A percentile compares a stretch with the other conserved stretches of the same genome.
Conservation (phyloP, 2,797 vertebrate species). For the Enteromius treurensis region DNA sequence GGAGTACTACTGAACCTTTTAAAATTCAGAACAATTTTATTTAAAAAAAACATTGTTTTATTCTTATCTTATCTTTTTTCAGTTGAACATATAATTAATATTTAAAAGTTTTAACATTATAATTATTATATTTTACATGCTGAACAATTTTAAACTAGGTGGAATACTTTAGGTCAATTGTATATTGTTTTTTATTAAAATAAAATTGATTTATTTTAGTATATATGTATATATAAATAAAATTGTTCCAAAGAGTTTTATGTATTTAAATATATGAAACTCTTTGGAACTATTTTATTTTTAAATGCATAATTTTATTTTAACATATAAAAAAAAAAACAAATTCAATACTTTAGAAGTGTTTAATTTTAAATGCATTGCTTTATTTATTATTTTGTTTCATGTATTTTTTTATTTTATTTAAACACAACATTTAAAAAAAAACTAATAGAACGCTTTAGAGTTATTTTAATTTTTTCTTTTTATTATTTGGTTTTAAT, state of each 20-base stretch:
- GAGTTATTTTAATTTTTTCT: neutral
- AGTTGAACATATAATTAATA: neutral
- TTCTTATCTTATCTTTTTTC: neutral
- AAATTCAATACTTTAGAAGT: neutral
- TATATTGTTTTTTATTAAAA: neutral
- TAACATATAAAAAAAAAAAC: neutral
- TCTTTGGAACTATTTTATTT: neutral
- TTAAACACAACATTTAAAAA: neutral
- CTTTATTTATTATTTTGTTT: neutral
- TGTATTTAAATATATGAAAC: neutral
- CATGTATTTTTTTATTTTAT: neutral
- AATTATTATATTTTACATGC: neutral
- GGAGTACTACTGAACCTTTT: neutral
- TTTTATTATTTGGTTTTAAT: neutral
- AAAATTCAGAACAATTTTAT: neutral
- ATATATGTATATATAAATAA: neutral
- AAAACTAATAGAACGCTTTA: neutral
- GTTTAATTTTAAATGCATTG: neutral
- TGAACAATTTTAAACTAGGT: neutral
- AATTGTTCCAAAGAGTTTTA: too few relatives aligned
- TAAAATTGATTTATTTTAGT: neutral
- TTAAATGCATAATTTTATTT: neutral
- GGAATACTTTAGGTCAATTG: neutral
- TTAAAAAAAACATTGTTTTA: neutral
- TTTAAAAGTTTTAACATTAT: neutral